phyloP scores from a whole-genome alignment of 2,113 vertebrate genomes.

The Enhydra lutris region DNA sequence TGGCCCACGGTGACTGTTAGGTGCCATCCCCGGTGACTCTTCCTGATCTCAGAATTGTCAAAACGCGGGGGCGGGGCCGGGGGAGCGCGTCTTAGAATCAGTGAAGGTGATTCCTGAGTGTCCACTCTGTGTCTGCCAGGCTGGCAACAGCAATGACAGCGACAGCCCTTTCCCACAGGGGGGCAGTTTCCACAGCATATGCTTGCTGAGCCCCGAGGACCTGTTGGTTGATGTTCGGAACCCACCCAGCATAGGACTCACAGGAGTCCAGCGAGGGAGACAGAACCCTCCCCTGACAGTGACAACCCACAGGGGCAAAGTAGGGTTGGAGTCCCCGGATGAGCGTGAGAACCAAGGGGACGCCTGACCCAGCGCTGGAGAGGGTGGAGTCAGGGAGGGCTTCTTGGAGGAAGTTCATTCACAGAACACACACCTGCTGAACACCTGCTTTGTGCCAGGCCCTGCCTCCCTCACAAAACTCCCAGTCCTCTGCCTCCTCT shows the following conservation, averaged over 20 bases:
- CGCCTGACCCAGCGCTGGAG: background rate
- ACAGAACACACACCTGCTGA: too few species aligned
- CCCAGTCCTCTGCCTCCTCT: background rate
- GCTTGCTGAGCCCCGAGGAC: background rate
- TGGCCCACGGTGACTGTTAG: background rate
- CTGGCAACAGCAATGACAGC: background rate
- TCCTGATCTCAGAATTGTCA: background rate
- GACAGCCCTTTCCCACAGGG: background rate
- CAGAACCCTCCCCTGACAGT: background rate
- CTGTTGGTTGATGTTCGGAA: background rate
- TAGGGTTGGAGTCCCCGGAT: background rate
- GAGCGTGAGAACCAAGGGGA: background rate
- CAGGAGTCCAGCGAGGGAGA: background rate
- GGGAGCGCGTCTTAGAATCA: background rate
- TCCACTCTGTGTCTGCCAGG: background rate
- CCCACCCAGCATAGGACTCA: background rate
- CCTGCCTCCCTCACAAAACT: fast-evolving
- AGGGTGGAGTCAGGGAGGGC: background rate
- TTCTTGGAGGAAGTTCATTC: background rate
- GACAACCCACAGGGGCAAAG: background rate
- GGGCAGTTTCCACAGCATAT: background rate
- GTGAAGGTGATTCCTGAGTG: background rate
- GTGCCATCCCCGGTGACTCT: background rate
- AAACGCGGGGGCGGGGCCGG: background rate
- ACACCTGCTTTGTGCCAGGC: background rate